Conservation (phyloP, 1,140 invertebrate species). For the Scaptodrosophila lebanonensis region DNA sequence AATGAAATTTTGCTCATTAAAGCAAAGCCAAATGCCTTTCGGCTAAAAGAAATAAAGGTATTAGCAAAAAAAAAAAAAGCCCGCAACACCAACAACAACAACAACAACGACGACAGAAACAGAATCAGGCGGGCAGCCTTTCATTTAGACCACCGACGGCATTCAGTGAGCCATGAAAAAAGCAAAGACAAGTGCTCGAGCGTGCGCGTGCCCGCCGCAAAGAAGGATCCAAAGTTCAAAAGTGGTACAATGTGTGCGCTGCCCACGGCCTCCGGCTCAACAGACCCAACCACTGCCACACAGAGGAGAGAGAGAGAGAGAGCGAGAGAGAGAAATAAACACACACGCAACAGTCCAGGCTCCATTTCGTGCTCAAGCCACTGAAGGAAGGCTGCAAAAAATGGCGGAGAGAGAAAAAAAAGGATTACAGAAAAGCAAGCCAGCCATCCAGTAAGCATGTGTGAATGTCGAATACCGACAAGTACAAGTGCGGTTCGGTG, state of each 20-base stretch:
- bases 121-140: slow-evolving; percentile 16
- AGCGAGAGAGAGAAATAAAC: too few species aligned
- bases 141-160: slow-evolving; percentile 21
- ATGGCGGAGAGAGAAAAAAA: background rate
- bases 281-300: too few species aligned
- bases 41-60: slow-evolving; percentile 63
- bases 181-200: slow-evolving; percentile 58
- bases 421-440: background rate
- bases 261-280: too few species aligned
- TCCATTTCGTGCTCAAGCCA: too few species aligned
- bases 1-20: slow-evolving; percentile 71
- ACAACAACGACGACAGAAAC: too few species aligned
- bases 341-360: too few species aligned
- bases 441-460: too few species aligned
- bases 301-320: too few species aligned
- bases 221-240: slow-evolving; percentile 54
- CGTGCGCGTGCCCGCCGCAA: slow-evolving; percentile 48
- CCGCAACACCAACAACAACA: slow-evolving; percentile 20
- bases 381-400: too few species aligned
- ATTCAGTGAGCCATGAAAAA: slow-evolving; percentile 15
- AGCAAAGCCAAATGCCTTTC: slow-evolving; percentile 61
- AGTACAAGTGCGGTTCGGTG: slow-evolving; percentile 2
- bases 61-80: slow-evolving; percentile 40
- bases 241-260: slow-evolving; percentile 32
- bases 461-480: background rate